A percentile compares a stretch with the other conserved stretches of the same genome.
Conservation (phyloP, 1,140 invertebrate genomes). For the Idris sp. region DNA sequence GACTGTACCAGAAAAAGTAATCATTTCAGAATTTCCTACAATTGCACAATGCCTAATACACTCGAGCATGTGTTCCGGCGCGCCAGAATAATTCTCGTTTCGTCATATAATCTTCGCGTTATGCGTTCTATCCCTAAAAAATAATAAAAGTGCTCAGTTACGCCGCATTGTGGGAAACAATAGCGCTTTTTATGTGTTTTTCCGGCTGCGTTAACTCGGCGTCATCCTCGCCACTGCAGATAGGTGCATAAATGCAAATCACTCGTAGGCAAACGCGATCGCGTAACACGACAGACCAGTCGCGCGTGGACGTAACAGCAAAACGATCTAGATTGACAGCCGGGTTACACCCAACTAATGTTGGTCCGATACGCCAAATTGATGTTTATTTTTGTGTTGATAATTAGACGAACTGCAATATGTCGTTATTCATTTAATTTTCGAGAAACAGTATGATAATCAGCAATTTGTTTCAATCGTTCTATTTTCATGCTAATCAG, state of each 20-base stretch:
- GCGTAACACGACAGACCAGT: slow-evolving; percentile 41
- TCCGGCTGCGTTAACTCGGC: slow-evolving; percentile 11
- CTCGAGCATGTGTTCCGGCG: not conserved
- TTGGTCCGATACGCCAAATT: slow-evolving; percentile 29
- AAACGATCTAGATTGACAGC: slow-evolving; percentile 49
- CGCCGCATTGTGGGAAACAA: slow-evolving; percentile 39
- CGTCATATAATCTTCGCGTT: slow-evolving; percentile 40
- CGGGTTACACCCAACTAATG: slow-evolving; percentile 48
- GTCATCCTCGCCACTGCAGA: slow-evolving; percentile 32
- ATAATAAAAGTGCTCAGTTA: slow-evolving; percentile 28
- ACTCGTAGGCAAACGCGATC: slow-evolving; percentile 47
- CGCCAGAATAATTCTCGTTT: slow-evolving; percentile 23
- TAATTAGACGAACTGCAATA: slow-evolving; percentile 38
- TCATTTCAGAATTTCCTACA: slow-evolving; percentile 25
- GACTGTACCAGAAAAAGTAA: slow-evolving; percentile 29
- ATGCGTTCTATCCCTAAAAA: slow-evolving; percentile 40
- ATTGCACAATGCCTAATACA: slow-evolving; percentile 20
- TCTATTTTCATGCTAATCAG: slow-evolving; percentile 45
- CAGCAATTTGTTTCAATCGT: slow-evolving; percentile 33
- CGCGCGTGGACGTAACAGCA: slow-evolving; percentile 42
- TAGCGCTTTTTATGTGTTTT: slow-evolving; percentile 33
- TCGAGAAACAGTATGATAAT: slow-evolving; percentile 32
- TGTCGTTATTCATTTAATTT: slow-evolving; percentile 30
- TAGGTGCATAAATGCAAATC: slow-evolving; percentile 58
- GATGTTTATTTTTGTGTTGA: slow-evolving; percentile 42